Evolutionary conservation across 2,888 invertebrate genomes (phyloP), one percentile per base, ranked within the genome.

Genomic region (Cabera pusaria): DNA sequence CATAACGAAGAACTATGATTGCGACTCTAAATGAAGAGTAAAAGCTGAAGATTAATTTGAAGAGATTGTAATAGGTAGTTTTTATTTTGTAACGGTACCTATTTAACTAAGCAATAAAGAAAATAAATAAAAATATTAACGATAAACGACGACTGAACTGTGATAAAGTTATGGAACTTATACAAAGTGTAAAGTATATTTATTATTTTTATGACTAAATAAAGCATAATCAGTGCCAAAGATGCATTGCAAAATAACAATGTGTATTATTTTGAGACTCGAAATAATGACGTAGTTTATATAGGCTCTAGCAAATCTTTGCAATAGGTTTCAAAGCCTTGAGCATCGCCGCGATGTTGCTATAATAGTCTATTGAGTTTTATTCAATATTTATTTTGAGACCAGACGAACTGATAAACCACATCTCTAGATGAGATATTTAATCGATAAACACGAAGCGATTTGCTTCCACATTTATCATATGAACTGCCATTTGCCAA

Each of bases 171-270:
- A 73, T 72, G 64, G 65, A 68, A 56, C 54, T 64, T 65, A 70
- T 59, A 59, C 61, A 61, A 69, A 70, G 57, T 64, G 63, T 69
- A 70, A 71, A 62, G 69, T 57, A 54, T 75, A 74, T 75, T 69
- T 73, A 72, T 73, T 62, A 56, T 56, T 70, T 67, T 52, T 72
- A 67, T 65, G 64, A 60, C 25, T 20, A 49, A 80, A 77, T 82
- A 81, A 83, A 64, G 85, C 84, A 85, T 70, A 76, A 64, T 69
- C 81, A 86, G 74, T 87, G 87, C 85, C 79, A 84, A 84, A 83
- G 85, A 83, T 63, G 87, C 87, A 85, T 85, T 87, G 83, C 67
- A 74, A 72, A 78, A 73, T 56, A 50, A 28, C 11, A 28, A 29
- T 33, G 39, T 54, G 52, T 59, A 37, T 56, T 51, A 56, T 56